These are phyloP conservation scores for Eretmocerus hayati DNA, from an alignment of 2,888 invertebrate species.

Conservation along the genomic window DNA sequence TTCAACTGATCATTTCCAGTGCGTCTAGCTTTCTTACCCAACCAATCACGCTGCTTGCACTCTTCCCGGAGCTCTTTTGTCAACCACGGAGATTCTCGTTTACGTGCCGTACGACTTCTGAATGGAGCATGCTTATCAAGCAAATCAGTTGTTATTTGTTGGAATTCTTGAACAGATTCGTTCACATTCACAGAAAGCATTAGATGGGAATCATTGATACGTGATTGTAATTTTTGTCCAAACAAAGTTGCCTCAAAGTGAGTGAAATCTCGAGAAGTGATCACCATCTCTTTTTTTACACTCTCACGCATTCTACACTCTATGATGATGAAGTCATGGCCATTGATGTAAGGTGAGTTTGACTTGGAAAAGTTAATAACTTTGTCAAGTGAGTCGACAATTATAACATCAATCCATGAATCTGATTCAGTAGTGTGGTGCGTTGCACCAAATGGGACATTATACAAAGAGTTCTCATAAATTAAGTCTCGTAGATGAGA, in stretches of 20 bases:
- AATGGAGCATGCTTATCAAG: background rate
- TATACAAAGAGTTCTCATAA: background rate
- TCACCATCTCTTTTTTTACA: background rate
- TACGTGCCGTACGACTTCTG: no score
- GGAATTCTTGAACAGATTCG: background rate
- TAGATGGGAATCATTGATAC: background rate
- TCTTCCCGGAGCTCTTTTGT: no score
- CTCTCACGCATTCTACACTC: background rate
- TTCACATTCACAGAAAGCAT: background rate
- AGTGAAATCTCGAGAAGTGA: background rate
- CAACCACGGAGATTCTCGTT: no score
- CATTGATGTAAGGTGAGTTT: background rate
- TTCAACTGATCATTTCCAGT: no score
- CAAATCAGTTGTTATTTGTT: background rate
- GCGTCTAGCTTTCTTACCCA: no score
- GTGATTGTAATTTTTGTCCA: background rate
- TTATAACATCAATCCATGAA: background rate
- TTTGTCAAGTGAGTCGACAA: background rate
- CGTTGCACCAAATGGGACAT: background rate
- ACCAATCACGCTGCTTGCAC: no score
- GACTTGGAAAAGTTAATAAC: background rate
- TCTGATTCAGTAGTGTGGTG: background rate
- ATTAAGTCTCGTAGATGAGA: background rate
- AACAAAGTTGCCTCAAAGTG: background rate
- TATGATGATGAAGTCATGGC: background rate